Base-by-base conservation (phyloP, 2,888 invertebrate genomes). In the Masnerella sp. region DNA sequence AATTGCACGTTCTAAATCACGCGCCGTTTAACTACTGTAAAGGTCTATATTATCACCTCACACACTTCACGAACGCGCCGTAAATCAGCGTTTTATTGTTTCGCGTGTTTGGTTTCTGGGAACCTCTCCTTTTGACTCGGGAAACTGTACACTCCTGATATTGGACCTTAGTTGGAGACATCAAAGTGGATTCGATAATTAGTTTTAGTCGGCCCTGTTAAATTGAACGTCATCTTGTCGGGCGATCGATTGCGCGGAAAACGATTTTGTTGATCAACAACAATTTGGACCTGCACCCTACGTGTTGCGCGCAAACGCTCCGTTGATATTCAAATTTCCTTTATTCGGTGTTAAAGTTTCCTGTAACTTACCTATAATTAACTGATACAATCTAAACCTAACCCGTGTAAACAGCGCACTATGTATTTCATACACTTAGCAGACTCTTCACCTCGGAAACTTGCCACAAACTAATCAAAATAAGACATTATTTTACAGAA, bases 71-170 rank as follows among this genome's bases (percentile, higher is more conserved):
- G 42, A 15, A 20, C 22, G 38, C 17, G 5, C 28, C 49, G 40
- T 58, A 67, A 67, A 67, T 58, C 67, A 67, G 8, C 11, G 18
- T 58, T 67, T 65, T 67, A 67, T 67, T 49, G 58, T 58, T 49
- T 67, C 36, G 15, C 5, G 30, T 28, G 11, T n/a, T 20, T 20
- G 12, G 36, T 61, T 38, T 7, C 38, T 15, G 7, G 18, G 9
- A 47, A 22, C 17, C 12, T 14, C 15, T 25, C 7, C 12, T 45
- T 54, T 45, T 54, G 28, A 25, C 15, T 12, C 32, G 14, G 8
- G 9, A 47, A 59, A 52, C 12, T 20, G 45, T 17, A 7, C 12
- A 22, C 15, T 22, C 12, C 8, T 38, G 12, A 47, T 32, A 47
- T 32, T 45, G 43, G 17, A 15, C 18, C 32, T 40, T 34, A 42